Evolutionary conservation across 23 tunicate species (phyloP).

Genomic region (Ciona savignyi): DNA sequence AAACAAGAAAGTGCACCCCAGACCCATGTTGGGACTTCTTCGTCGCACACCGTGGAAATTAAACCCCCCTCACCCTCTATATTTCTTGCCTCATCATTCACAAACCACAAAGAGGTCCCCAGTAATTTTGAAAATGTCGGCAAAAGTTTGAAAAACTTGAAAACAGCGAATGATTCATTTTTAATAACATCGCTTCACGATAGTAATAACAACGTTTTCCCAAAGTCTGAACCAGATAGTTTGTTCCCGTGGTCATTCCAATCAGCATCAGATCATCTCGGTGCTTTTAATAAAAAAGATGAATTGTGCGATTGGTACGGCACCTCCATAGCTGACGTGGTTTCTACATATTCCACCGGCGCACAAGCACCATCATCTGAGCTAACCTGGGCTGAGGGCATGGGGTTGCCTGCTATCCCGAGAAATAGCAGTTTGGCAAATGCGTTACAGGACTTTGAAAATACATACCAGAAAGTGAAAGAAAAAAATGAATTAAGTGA

Average conservation of each 20-base stretch:
- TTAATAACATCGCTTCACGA: neutral
- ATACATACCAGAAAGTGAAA: conserved; percentile 34
- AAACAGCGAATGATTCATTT: neutral
- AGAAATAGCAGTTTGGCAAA: conserved; percentile 53
- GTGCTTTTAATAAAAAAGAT: neutral
- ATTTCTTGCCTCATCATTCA: neutral
- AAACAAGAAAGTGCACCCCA: too few relatives aligned
- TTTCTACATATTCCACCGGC: neutral
- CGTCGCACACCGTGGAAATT: too few relatives aligned
- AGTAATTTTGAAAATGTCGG: neutral
- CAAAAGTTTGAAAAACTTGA: too few relatives aligned
- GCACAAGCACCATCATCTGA: neutral
- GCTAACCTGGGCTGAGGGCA: neutral
- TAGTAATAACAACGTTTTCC: neutral
- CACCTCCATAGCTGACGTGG: neutral
- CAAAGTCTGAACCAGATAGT: neutral
- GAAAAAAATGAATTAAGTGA: conserved; percentile 15
- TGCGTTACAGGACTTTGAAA: conserved; percentile 47
- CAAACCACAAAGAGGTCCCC: neutral
- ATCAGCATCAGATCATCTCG: neutral
- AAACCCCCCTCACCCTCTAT: neutral
- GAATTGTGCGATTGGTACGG: neutral
- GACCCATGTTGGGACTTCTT: too few relatives aligned
- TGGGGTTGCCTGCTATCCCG: conserved; percentile 5
- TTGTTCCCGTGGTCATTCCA: neutral